These are phyloP conservation scores for Phymatocera aterrima DNA, from an alignment of 2,888 invertebrate genomes.

Conservation along the genomic window DNA sequence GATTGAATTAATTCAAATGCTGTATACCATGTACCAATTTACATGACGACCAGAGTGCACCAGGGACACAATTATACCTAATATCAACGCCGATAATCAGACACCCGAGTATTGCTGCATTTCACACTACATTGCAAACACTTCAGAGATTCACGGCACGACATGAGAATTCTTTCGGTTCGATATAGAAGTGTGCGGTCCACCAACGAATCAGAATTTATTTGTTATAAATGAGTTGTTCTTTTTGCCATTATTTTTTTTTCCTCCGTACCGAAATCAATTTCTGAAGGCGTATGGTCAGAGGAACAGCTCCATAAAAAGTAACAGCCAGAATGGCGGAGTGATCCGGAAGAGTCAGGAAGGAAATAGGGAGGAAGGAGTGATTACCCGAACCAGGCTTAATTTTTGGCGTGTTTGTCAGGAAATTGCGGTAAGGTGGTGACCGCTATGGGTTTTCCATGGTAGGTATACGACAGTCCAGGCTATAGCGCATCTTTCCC, in stretches of 20 bases:
- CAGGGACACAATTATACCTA: background rate
- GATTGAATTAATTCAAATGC: background rate
- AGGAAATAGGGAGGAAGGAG: background rate
- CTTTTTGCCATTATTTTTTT: background rate
- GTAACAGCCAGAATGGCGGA: background rate
- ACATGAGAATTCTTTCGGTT: background rate
- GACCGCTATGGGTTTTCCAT: background rate
- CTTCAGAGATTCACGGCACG: background rate
- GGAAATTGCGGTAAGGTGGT: slow-evolving; percentile 27
- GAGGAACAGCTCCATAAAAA: background rate
- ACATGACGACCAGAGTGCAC: background rate
- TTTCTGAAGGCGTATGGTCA: background rate
- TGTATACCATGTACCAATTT: background rate
- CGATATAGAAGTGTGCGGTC: background rate
- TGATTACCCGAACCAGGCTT: slow-evolving; percentile 13
- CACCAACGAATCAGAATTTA: background rate
- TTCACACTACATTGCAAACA: background rate
- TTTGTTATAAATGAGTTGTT: too few relatives aligned
- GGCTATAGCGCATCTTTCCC: background rate
- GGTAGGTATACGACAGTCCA: background rate
- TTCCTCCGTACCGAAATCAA: background rate
- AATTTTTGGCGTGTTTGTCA: slow-evolving; percentile 36
- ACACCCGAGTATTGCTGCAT: background rate
- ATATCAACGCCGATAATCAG: too few relatives aligned
- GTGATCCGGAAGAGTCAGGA: background rate